phyloP scores from a whole-genome alignment of 2,888 invertebrate genomes.

The Microplitis deprimator region DNA sequence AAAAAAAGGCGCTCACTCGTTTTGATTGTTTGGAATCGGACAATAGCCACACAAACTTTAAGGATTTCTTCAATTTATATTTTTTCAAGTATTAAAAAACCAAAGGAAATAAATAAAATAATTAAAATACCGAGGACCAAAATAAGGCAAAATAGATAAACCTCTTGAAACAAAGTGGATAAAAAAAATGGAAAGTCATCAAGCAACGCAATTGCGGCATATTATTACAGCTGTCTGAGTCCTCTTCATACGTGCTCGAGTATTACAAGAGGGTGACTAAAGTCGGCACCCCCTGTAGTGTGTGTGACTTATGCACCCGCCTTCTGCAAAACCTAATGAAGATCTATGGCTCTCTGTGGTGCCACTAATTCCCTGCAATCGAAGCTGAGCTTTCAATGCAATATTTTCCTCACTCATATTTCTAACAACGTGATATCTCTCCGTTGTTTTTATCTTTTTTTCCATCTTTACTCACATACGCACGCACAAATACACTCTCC shows the following conservation, averaged over 20 bases:
- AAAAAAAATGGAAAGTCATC: constrained; percentile 59
- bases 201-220: constrained; percentile 53
- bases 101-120: constrained; percentile 29
- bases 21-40: constrained; percentile 41
- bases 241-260: constrained; percentile 58
- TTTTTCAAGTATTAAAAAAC: neutral
- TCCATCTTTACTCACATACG: constrained; percentile 1
- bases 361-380: constrained; percentile 39
- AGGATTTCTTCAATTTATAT: constrained; percentile 26
- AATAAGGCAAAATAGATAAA: constrained; percentile 2
- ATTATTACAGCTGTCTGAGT: constrained; percentile 49
- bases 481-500: neutral
- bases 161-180: constrained; percentile 30
- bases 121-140: neutral
- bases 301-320: constrained; percentile 62
- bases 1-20: constrained; percentile 25
- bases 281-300: constrained; percentile 53
- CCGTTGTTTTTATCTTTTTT: neutral
- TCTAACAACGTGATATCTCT: neutral
- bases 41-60: constrained; percentile 46
- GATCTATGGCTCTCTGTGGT: constrained; percentile 56
- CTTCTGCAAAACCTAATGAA: constrained; percentile 59
- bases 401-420: constrained; percentile 3
- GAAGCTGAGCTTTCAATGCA: constrained; percentile 28
- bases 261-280: constrained; percentile 63